phyloP scores from a whole-genome alignment of 2,113 vertebrate genomes.

The Ictalurus furcatus region DNA sequence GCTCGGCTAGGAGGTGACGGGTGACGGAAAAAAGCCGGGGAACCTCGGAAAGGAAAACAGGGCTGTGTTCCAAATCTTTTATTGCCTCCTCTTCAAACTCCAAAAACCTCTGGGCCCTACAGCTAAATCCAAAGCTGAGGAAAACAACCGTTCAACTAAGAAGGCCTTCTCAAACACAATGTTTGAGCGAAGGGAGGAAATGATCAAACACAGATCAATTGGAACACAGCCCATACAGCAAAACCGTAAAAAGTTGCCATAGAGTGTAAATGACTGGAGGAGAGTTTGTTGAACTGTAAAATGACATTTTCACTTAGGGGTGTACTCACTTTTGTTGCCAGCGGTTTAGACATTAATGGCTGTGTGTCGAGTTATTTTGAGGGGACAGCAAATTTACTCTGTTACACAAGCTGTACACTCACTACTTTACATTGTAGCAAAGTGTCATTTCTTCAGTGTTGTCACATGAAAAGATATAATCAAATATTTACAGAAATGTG shows the following conservation, averaged over 20 bases:
- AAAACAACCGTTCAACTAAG: background rate
- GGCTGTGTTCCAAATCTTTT: conserved; percentile 33
- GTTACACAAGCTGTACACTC: no score
- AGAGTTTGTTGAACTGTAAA: no score
- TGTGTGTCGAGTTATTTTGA: no score
- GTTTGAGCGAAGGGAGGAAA: background rate
- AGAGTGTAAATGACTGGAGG: conserved; percentile 30
- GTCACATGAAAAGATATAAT: no score
- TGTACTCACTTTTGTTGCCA: no score
- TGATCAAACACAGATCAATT: background rate
- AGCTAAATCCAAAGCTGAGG: background rate
- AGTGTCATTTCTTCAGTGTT: no score
- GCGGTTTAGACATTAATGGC: no score
- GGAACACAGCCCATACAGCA: conserved; percentile 51
- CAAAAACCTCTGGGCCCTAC: background rate
- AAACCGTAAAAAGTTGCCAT: conserved; percentile 34
- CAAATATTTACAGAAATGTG: no score
- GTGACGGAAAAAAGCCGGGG: conserved; percentile 29
- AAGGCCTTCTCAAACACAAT: background rate
- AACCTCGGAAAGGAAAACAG: conserved; percentile 28
- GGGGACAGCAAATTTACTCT: no score
- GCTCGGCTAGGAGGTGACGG: conserved; percentile 29
- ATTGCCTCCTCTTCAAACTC: background rate
- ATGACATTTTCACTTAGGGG: no score
- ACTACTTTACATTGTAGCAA: no score